phyloP scores from a whole-genome alignment of 2,888 invertebrate genomes.

The Venusia cambrica region DNA sequence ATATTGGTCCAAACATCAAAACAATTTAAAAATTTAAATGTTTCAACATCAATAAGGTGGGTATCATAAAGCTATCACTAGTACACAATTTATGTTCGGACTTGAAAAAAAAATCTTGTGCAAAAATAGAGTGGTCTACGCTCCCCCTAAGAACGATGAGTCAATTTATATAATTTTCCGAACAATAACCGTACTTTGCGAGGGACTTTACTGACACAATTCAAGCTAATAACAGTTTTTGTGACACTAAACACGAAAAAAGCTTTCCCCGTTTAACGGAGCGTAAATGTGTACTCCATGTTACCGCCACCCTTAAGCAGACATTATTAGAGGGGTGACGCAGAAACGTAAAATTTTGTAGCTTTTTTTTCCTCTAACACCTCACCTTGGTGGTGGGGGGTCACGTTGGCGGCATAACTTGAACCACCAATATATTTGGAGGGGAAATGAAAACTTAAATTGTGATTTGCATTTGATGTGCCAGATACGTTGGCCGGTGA shows the following conservation, averaged over 20 bases:
- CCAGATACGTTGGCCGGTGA: slow-evolving; percentile 19
- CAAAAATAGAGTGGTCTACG: slow-evolving; percentile 18
- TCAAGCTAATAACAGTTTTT: slow-evolving; percentile 80
- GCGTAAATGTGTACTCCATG: slow-evolving; percentile 80
- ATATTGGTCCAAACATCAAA: no score
- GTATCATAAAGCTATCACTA: no score
- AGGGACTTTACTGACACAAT: slow-evolving; percentile 60
- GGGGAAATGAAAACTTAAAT: slow-evolving; percentile 37
- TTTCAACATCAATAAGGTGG: no score
- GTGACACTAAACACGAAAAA: slow-evolving; percentile 81
- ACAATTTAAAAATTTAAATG: no score
- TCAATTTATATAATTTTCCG: slow-evolving; percentile 35
- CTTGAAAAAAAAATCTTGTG: slow-evolving; percentile 3
- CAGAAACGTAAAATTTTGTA: slow-evolving; percentile 75
- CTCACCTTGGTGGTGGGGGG: slow-evolving; percentile 61
- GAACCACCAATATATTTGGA: slow-evolving; percentile 46
- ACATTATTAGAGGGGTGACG: slow-evolving; percentile 78
- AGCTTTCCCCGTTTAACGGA: slow-evolving; percentile 79
- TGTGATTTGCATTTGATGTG: slow-evolving; percentile 32
- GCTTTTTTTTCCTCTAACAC: slow-evolving; percentile 72
- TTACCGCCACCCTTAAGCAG: slow-evolving; percentile 77
- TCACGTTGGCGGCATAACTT: slow-evolving; percentile 65
- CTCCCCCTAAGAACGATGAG: slow-evolving; percentile 28
- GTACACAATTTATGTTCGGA: no score
- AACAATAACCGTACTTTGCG: slow-evolving; percentile 37